These are phyloP conservation scores for Colistium nudipinnis DNA, from an alignment of 2,113 vertebrate species.

Conservation along the genomic window DNA sequence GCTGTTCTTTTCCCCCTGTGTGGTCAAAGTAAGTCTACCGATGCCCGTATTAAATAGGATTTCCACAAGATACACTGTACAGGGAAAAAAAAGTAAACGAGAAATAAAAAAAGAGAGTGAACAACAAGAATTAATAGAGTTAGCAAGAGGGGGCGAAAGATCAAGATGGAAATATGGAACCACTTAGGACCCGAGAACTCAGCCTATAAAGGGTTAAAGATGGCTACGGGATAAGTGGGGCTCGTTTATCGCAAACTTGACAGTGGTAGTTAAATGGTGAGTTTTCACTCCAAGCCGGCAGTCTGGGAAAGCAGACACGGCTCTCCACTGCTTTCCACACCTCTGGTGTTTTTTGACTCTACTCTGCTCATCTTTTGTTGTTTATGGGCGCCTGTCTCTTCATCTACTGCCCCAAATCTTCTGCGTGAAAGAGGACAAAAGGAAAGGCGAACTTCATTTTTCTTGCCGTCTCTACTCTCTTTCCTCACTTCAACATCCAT, in stretches of 20 bases:
- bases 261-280: slow-evolving; percentile 69
- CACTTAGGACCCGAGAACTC: slow-evolving; percentile 59
- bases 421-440: slow-evolving; percentile 9
- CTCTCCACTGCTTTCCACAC: slow-evolving; percentile 28
- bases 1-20: slow-evolving; percentile 34
- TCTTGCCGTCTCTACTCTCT: neutral
- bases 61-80: slow-evolving; percentile 27
- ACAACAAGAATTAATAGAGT: slow-evolving; percentile 42
- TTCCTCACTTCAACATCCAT: slow-evolving; percentile 2
- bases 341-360: slow-evolving; percentile 2
- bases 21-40: slow-evolving; percentile 48
- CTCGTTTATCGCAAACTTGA: slow-evolving; percentile 74
- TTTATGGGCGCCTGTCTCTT: slow-evolving; percentile 31
- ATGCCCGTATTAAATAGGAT: slow-evolving; percentile 29
- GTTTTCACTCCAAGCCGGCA: slow-evolving; percentile 57
- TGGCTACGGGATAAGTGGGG: slow-evolving; percentile 72
- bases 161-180: slow-evolving; percentile 65
- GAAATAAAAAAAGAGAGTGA: slow-evolving; percentile 39
- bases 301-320: slow-evolving; percentile 11
- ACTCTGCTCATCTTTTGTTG: slow-evolving; percentile 18
- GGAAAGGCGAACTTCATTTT: slow-evolving; percentile 15
- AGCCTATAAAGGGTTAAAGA: slow-evolving; percentile 74
- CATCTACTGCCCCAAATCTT: slow-evolving; percentile 23
- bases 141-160: slow-evolving; percentile 40
- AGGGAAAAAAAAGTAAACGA: slow-evolving; percentile 7